A percentile compares a stretch with the other conserved stretches of the same genome.
Conservation (phyloP, 2,113 vertebrate genomes). For the Istiophorus platypterus region DNA sequence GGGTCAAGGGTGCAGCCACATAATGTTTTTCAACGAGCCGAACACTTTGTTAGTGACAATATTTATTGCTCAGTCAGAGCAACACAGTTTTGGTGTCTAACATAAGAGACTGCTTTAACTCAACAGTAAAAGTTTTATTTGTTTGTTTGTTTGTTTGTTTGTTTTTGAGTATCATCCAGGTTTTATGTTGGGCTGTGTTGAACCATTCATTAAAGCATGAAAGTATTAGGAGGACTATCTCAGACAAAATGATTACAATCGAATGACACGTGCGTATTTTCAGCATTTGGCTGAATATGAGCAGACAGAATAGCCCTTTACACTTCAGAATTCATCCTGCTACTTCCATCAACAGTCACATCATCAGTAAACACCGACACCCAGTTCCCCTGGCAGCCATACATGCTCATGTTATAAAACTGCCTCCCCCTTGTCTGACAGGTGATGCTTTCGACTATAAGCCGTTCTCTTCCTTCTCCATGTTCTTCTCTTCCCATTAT, state of each 20-base stretch:
- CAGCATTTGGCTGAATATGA: too few relatives aligned
- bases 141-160: background rate
- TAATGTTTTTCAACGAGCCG: constrained; percentile 70
- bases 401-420: too few relatives aligned
- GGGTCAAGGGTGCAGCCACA: constrained; percentile 53
- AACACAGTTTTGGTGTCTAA: background rate
- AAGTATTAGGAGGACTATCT: background rate
- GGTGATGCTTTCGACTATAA: too few relatives aligned
- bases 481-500: too few relatives aligned
- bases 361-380: too few relatives aligned
- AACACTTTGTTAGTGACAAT: constrained; percentile 30
- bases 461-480: too few relatives aligned
- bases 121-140: background rate
- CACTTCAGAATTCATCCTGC: too few relatives aligned
- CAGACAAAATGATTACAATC: background rate
- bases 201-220: background rate
- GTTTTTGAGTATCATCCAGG: background rate
- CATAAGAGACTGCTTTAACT: constrained; percentile 3
- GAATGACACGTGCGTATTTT: background rate
- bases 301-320: too few relatives aligned
- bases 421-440: too few relatives aligned
- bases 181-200: background rate
- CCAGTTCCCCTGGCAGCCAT: too few relatives aligned
- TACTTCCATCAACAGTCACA: too few relatives aligned
- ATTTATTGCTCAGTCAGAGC: background rate